Evolutionary conservation across 2,888 invertebrate species (phyloP).

Genomic region (Lutraria lutraria): DNA sequence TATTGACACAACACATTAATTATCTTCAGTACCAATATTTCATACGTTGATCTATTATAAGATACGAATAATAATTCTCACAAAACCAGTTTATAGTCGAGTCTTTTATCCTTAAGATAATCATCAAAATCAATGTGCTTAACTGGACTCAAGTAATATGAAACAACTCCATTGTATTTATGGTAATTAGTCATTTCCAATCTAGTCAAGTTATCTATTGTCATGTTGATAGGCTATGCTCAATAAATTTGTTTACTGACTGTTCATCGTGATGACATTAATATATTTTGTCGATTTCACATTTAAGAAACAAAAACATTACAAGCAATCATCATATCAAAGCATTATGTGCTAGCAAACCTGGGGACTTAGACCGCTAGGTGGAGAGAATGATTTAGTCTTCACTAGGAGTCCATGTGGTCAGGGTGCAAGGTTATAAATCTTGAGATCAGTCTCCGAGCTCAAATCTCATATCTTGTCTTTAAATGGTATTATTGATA

Average conservation of each 20-base stretch:
- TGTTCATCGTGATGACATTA: no score
- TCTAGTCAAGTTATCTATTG: not conserved
- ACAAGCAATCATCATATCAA: no score
- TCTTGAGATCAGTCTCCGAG: no score
- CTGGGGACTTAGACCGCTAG: no score
- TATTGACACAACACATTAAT: conserved; percentile 14
- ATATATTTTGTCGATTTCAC: no score
- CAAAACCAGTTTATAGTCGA: not conserved
- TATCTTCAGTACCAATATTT: not conserved
- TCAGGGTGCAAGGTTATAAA: no score
- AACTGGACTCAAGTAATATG: conserved; percentile 8
- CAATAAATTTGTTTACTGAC: not conserved
- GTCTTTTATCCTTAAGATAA: not conserved
- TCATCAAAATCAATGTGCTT: not conserved
- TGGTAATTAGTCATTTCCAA: not conserved
- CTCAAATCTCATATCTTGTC: no score
- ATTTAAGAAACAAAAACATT: no score
- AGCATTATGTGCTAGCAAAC: no score
- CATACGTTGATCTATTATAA: not conserved
- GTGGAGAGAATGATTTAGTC: no score
- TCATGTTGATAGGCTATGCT: not conserved
- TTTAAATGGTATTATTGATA: no score
- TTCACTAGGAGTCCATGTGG: no score
- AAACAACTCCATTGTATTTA: not conserved
- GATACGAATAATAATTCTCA: not conserved